Evolutionary conservation across 1,140 invertebrate genomes (phyloP), one percentile per base, ranked within the genome.

Genomic region (Campodea augens): DNA sequence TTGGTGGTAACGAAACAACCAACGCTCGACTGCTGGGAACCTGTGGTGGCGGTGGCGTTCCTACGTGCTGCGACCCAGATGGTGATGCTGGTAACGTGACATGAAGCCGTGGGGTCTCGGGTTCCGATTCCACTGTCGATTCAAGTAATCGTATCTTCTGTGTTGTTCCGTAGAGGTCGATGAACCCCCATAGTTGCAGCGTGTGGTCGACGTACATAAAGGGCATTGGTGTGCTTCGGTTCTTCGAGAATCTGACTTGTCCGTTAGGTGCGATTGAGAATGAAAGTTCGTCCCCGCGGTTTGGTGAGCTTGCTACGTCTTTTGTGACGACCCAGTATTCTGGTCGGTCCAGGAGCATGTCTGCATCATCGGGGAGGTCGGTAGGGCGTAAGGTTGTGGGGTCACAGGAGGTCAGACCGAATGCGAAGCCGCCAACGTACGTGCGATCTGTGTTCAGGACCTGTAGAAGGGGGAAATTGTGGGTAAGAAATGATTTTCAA

Each of bases 241-340:
- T 95, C 54, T 83, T 78, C 40, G 77, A 80, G 61, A 95, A 87
- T 55, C 77, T 72, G 1, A 97, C 86, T 67, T 93, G 86, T 5
- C 89, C 88, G 50, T 73, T 77, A 45, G 73, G 64, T 0, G 83
- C 81, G 10, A 96, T 69, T 47, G 75, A 81, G 56, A 95, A 88
- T n/a, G 78, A 76, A 4, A 97, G 73, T 60, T 93, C 86, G 60
- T 96, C 91, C 1, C 86, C 87, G 21, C 78, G 71, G 48, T 82
- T 70, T 0, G 89, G 75, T 27, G 71, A 77, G 23, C 78, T 76
- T 0, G 84, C 87, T 2, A 95, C 85, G 58, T 96, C 87, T 54
- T 92, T 84, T 51, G 82, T 81, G 0, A 97, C 85, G 1, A 96
- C 88, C 91, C 91, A 97, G 60, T 97, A 97, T 56, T 98, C 91